phyloP scores from a whole-genome alignment of 2,113 vertebrate species.

The Anoplopoma fimbria region DNA sequence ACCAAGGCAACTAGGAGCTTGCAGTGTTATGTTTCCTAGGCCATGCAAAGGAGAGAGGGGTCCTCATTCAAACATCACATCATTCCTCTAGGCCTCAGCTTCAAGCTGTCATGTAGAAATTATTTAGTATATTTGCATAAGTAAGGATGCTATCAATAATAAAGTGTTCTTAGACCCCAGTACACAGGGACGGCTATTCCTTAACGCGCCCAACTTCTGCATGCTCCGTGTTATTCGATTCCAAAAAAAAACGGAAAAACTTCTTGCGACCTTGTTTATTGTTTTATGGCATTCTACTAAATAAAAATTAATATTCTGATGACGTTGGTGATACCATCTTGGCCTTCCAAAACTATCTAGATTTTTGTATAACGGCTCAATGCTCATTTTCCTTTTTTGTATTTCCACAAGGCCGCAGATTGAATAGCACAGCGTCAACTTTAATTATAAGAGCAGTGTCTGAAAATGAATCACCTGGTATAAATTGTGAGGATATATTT shows the following conservation, averaged over 20 bases:
- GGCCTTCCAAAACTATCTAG: conserved; percentile 17
- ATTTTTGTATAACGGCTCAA: conserved; percentile 4
- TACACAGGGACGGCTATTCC: conserved; percentile 43
- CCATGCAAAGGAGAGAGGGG: conserved; percentile 68
- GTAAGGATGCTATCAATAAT: conserved; percentile 85
- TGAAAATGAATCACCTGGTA: conserved; percentile 63
- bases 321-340: not conserved
- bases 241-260: conserved; percentile 23
- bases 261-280: conserved; percentile 34
- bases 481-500: conserved; percentile 77
- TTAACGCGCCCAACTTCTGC: conserved; percentile 41
- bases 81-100: conserved; percentile 75
- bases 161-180: conserved; percentile 61
- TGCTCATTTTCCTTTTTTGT: conserved; percentile 17
- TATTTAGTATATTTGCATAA: conserved; percentile 86
- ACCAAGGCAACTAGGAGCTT: conserved; percentile 71
- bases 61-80: conserved; percentile 76
- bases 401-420: conserved; percentile 30
- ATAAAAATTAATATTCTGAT: conserved; percentile 48
- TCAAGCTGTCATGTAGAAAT: conserved; percentile 85
- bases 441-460: conserved; percentile 69
- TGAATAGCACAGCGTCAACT: conserved; percentile 55
- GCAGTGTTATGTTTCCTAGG: conserved; percentile 76
- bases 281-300: conserved; percentile 43
- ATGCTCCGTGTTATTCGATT: conserved; percentile 46